Evolutionary conservation across 2,888 invertebrate species (phyloP).

Genomic region (Drosophila bunnanda): DNA sequence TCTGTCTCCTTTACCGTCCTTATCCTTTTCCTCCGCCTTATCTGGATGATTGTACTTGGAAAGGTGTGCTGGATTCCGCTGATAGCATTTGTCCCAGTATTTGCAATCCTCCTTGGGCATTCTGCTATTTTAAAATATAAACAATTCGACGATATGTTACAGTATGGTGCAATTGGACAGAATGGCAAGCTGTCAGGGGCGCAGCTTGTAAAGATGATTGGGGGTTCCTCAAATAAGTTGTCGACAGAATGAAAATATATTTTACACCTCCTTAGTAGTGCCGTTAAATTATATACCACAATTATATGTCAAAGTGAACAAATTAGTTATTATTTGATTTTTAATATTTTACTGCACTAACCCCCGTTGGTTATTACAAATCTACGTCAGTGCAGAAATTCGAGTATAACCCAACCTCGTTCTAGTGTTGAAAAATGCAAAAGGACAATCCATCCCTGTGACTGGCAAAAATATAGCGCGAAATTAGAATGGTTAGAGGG

Average conservation of each 20-base stretch:
- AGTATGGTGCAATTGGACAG: conserved; percentile 11
- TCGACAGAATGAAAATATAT: too few relatives aligned
- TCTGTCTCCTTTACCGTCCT: conserved; percentile 10
- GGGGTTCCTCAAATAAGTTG: neutral
- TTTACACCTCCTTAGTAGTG: neutral
- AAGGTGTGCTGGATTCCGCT: conserved; percentile 90
- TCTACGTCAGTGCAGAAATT: neutral
- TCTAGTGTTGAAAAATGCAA: conserved; percentile 26
- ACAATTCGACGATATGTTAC: conserved; percentile 8
- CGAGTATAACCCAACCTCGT: neutral
- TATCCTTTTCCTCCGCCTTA: conserved; percentile 36
- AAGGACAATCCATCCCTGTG: neutral
- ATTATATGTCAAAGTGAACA: neutral
- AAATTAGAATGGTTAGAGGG: conserved; percentile 7
- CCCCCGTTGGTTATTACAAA: neutral
- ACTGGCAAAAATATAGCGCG: conserved; percentile 15
- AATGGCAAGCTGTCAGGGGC: conserved; percentile 18
- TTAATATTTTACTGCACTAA: neutral
- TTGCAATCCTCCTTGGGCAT: conserved; percentile 88
- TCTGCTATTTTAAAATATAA: conserved; percentile 15
- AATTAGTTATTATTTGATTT: neutral
- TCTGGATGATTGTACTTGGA: conserved; percentile 91
- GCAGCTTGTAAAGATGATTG: neutral
- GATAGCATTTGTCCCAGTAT: conserved; percentile 92
- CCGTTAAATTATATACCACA: too few relatives aligned